Percentiles rank a stretch among this genome's conserved stretches.
phyloP scores from a whole-genome alignment of 2,888 invertebrate species.

The Drosophila glabriapex region DNA sequence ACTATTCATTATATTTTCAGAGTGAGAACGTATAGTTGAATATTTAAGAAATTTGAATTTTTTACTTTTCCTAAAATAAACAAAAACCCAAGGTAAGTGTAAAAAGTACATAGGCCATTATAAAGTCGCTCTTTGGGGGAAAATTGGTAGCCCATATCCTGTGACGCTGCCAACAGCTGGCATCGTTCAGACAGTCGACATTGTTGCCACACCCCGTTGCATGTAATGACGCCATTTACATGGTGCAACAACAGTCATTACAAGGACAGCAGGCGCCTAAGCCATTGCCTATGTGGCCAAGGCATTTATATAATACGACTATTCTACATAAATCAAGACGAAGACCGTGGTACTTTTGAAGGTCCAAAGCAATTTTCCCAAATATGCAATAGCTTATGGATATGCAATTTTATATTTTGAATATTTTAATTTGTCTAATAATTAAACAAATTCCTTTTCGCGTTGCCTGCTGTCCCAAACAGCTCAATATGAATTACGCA shows the following conservation, averaged over 20 bases:
- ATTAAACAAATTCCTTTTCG: not conserved
- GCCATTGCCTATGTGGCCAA: not conserved
- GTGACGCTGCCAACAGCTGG: not conserved
- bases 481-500: not conserved
- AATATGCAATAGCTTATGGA: not conserved
- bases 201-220: constrained; percentile 30
- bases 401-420: not conserved
- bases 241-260: constrained; percentile 54
- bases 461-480: not conserved
- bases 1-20: not conserved
- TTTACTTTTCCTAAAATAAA: not conserved
- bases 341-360: not conserved
- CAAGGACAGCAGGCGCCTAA: constrained; percentile 16
- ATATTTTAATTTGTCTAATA: not conserved
- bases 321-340: not conserved
- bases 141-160: constrained; percentile 1
- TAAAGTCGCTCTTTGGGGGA: not conserved
- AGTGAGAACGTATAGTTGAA: not conserved
- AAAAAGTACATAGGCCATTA: not conserved
- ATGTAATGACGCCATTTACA: constrained; percentile 49
- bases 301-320: not conserved
- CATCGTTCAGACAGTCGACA: constrained; percentile 1
- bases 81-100: not conserved
- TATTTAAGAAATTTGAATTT: not conserved
- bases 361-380: not conserved